Conservation (phyloP, 2,113 vertebrate species). For the Cololabis saira region DNA sequence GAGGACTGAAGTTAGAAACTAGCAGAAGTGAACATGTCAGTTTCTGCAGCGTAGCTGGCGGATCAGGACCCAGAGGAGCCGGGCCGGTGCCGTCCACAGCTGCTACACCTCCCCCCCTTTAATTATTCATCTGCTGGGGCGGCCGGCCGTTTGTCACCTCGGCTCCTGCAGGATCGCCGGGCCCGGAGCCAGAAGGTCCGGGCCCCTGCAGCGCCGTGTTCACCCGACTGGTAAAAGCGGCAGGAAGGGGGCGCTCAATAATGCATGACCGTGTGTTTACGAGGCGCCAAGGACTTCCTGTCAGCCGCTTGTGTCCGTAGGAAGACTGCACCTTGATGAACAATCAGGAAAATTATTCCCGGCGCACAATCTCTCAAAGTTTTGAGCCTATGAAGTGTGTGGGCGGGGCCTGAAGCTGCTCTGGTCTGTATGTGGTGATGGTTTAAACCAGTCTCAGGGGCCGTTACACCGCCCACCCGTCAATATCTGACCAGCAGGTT, state of each 20-base stretch:
- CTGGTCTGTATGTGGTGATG: too few relatives aligned
- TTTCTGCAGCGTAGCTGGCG: neutral
- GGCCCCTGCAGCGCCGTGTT: constrained; percentile 46
- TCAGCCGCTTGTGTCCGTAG: neutral
- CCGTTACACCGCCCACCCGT: too few relatives aligned
- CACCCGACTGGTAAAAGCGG: constrained; percentile 71
- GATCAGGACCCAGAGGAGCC: constrained; percentile 32
- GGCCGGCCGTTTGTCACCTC: constrained; percentile 70
- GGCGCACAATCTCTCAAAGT: too few relatives aligned
- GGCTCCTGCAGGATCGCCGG: constrained; percentile 66
- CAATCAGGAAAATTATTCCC: too few relatives aligned
- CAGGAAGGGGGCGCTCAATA: constrained; percentile 56
- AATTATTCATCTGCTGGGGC: constrained; percentile 76
- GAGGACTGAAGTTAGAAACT: too few relatives aligned
- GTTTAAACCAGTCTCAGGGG: too few relatives aligned
- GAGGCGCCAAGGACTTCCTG: neutral
- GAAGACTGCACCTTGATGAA: too few relatives aligned
- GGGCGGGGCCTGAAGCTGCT: too few relatives aligned
- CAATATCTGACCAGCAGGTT: too few relatives aligned
- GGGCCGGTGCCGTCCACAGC: constrained; percentile 52
- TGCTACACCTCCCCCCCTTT: constrained; percentile 57
- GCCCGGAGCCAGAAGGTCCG: constrained; percentile 64
- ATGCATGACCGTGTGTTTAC: constrained; percentile 58
- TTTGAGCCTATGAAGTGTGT: too few relatives aligned
- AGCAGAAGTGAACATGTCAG: too few relatives aligned